Percentiles rank a stretch among this genome's conserved stretches.
Evolutionary conservation across 2,113 vertebrate genomes (phyloP).

Genomic region (Podilymbus podiceps): DNA sequence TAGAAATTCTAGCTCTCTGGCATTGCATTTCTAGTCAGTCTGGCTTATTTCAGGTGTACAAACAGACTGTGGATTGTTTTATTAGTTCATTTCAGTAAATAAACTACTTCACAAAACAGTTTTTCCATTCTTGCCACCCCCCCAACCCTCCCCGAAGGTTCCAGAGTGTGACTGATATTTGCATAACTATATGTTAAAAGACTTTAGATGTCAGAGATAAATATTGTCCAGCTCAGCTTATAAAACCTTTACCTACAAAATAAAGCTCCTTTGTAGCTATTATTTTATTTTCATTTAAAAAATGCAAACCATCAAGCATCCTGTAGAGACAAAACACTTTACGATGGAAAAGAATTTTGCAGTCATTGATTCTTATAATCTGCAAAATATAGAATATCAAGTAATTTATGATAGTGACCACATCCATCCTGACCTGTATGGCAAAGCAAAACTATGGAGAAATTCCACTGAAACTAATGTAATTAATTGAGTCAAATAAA

Average conservation of each 20-base stretch:
- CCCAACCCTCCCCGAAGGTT: neutral
- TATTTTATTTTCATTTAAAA: neutral
- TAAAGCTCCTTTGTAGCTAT: neutral
- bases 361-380: neutral
- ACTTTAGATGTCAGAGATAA: neutral
- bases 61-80: neutral
- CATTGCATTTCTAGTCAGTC: neutral
- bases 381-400: neutral
- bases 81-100: neutral
- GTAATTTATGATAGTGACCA: neutral
- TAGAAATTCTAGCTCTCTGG: neutral
- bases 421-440: neutral
- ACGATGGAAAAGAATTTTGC: neutral
- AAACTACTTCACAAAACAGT: neutral
- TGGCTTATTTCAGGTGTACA: neutral
- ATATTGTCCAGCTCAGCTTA: neutral
- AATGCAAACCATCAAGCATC: neutral
- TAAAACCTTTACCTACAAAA: neutral
- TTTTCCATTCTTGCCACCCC: neutral
- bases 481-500: neutral
- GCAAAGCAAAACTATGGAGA: neutral
- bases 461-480: neutral
- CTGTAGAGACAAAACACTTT: neutral
- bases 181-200: neutral
- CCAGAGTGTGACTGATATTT: neutral